phyloP scores from a whole-genome alignment of 2,888 invertebrate species.

The Megaustenia siamemsis region DNA sequence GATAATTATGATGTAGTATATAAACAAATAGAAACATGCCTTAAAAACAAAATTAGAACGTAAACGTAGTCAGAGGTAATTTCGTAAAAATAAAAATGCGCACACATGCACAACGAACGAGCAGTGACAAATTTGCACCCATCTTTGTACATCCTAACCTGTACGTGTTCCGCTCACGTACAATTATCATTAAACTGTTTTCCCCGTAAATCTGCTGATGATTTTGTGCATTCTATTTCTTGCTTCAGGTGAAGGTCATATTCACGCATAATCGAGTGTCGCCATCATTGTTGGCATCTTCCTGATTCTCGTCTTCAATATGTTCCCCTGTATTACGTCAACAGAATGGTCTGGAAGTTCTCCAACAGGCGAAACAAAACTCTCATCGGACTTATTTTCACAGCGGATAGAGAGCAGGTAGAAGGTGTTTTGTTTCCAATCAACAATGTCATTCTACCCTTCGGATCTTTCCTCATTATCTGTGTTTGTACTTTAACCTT shows the following conservation, averaged over 20 bases:
- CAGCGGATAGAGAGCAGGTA: background rate
- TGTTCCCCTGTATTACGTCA: slow-evolving; percentile 11
- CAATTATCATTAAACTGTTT: too few species aligned
- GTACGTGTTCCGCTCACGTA: too few species aligned
- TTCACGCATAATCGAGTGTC: background rate
- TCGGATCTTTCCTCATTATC: background rate
- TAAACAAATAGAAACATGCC: too few species aligned
- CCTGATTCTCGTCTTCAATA: background rate
- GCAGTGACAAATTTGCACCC: too few species aligned
- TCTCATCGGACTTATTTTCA: slow-evolving; percentile 10
- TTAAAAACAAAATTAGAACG: too few species aligned
- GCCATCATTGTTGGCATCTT: background rate
- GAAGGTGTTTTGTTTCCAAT: background rate
- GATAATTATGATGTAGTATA: too few species aligned
- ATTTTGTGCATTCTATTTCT: background rate
- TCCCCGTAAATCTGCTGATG: too few species aligned
- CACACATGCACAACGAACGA: too few species aligned
- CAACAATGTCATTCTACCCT: background rate
- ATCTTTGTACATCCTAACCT: too few species aligned
- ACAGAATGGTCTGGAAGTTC: slow-evolving; percentile 15
- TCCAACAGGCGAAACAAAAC: background rate
- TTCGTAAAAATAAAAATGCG: too few species aligned
- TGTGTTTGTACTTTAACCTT: background rate
- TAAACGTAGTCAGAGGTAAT: too few species aligned
- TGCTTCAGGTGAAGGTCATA: background rate